These are phyloP conservation scores for Trichomycterus rosablanca DNA, from an alignment of 2,113 vertebrate genomes.

Conservation along the genomic window DNA sequence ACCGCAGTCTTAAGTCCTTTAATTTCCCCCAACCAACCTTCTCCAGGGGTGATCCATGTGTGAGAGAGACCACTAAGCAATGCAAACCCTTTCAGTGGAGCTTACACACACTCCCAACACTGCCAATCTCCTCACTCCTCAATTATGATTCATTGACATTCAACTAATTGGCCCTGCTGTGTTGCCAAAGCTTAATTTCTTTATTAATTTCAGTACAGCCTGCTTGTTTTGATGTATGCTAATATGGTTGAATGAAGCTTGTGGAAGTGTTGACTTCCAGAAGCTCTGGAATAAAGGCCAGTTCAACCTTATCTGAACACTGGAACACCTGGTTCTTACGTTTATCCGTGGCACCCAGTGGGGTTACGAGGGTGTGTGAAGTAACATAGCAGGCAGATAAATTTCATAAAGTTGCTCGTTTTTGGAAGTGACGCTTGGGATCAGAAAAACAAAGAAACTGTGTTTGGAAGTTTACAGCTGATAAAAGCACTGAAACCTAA, in stretches of 20 bases:
- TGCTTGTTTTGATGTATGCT: conserved; percentile 83
- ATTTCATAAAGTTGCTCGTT: conserved; percentile 38
- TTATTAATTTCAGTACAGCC: conserved; percentile 84
- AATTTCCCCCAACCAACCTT: conserved; percentile 85
- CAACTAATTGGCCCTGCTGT: conserved; percentile 98
- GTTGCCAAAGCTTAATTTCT: conserved; percentile 95
- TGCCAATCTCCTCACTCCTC: conserved; percentile 89
- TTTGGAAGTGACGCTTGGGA: conserved; percentile 21
- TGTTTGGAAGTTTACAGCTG: background rate
- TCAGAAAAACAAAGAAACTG: conserved; percentile 11
- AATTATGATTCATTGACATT: conserved; percentile 99
- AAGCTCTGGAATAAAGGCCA: conserved; percentile 54
- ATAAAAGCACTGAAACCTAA: background rate
- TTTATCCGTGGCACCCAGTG: conserved; percentile 31
- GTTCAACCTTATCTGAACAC: conserved; percentile 70
- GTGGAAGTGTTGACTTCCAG: conserved; percentile 65
- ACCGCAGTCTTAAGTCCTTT: conserved; percentile 98
- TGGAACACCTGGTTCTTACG: conserved; percentile 72
- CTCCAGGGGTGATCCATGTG: conserved; percentile 73
- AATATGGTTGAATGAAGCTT: conserved; percentile 69
- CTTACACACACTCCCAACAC: conserved; percentile 68
- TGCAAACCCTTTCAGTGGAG: conserved; percentile 80
- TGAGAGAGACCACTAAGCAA: conserved; percentile 47
- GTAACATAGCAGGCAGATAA: conserved; percentile 20
- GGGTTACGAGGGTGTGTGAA: conserved; percentile 38